These are phyloP conservation scores for Sarcophaga peregrina DNA, from an alignment of 1,140 invertebrate genomes.

Conservation along the genomic window DNA sequence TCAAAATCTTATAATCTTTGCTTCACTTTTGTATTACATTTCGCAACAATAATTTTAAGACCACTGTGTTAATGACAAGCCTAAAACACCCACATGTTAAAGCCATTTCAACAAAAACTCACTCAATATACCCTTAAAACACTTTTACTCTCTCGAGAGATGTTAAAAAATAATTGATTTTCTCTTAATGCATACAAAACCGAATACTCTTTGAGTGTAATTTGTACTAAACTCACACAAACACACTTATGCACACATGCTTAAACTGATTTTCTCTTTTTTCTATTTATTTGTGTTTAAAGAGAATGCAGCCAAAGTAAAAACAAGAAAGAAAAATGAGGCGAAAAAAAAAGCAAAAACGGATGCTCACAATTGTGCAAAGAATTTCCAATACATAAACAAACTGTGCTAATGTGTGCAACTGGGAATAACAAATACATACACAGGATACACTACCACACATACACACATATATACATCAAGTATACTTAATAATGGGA, in stretches of 20 bases:
- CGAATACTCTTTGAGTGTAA: neutral
- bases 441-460: neutral
- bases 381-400: slow-evolving; percentile 38
- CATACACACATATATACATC: neutral
- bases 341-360: neutral
- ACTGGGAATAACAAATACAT: slow-evolving; percentile 22
- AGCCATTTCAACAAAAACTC: neutral
- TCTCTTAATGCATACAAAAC: too few relatives aligned
- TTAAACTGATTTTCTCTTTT: neutral
- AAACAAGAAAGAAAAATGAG: neutral
- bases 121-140: neutral
- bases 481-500: too few relatives aligned
- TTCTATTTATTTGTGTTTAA: neutral
- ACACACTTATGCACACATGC: neutral
- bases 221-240: neutral
- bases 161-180: too few relatives aligned
- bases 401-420: slow-evolving; percentile 32
- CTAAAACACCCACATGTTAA: neutral
- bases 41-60: too few relatives aligned
- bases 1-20: too few relatives aligned
- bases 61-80: too few relatives aligned
- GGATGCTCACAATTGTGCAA: slow-evolving; percentile 37
- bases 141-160: too few relatives aligned
- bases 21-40: too few relatives aligned
- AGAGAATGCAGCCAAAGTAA: neutral